Percentiles rank a stretch among this genome's conserved stretches.
Conservation (phyloP, 2,797 vertebrate species). For the Pseudomugil gertrudae region DNA sequence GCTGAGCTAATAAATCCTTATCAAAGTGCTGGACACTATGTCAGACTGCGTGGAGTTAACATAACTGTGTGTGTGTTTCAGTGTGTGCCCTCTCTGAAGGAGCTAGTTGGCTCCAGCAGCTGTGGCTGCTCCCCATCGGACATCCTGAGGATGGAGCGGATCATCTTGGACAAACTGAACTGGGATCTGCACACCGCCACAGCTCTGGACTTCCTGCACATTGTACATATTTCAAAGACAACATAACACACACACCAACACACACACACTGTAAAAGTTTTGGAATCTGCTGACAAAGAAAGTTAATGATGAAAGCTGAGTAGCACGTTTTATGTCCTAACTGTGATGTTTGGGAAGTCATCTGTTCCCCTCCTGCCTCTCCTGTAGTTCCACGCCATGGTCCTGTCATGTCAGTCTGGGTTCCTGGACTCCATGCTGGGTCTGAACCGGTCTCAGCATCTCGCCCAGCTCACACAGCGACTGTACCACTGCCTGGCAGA, state of each 20-base stretch:
- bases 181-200: conserved; percentile 97
- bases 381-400: conserved; percentile 90
- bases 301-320: too few species aligned
- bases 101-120: conserved; percentile 88
- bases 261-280: neutral
- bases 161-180: conserved; percentile 95
- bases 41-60: too few species aligned
- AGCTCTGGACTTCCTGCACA: conserved; percentile 95
- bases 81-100: conserved; percentile 91
- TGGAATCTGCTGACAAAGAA: conserved; percentile 15
- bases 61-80: conserved; percentile 55
- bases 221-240: conserved; percentile 82
- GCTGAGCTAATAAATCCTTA: neutral
- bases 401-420: conserved; percentile 85
- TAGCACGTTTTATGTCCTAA: too few species aligned
- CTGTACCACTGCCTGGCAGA: conserved; percentile 91
- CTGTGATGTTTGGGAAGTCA: neutral
- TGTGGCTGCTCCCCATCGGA: conserved; percentile 96
- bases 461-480: conserved; percentile 86
- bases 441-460: conserved; percentile 88
- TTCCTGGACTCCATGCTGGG: conserved; percentile 82
- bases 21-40: too few species aligned
- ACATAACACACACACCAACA: neutral
- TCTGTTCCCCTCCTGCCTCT: neutral
- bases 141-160: conserved; percentile 96